Percentiles rank a stretch among this genome's conserved stretches.
These are phyloP conservation scores for Thereva nobilitata DNA, from an alignment of 2,888 invertebrate genomes.

Conservation along the genomic window DNA sequence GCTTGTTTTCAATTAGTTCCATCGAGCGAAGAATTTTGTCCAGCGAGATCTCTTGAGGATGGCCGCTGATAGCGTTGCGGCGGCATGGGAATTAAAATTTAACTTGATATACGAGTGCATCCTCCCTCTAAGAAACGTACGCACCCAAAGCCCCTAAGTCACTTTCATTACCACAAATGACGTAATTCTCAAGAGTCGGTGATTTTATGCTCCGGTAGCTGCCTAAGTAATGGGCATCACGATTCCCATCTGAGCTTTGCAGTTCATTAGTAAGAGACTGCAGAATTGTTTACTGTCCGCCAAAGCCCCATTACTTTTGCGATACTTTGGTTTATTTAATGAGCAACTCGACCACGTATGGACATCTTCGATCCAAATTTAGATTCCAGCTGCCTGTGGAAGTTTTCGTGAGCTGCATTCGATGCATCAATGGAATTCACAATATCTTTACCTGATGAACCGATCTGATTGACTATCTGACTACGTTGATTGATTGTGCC, in stretches of 20 bases:
- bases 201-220: neutral
- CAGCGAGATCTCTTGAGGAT: too few relatives aligned
- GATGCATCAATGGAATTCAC: slow-evolving; percentile 14
- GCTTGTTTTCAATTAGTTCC: too few relatives aligned
- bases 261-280: neutral
- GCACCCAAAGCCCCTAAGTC: too few relatives aligned
- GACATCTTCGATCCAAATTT: slow-evolving; percentile 23
- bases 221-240: slow-evolving; percentile 5
- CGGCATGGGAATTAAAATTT: too few relatives aligned
- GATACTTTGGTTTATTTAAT: slow-evolving; percentile 19
- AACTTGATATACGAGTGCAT: too few relatives aligned
- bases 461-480: slow-evolving; percentile 23
- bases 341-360: slow-evolving; percentile 13
- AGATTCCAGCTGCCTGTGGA: slow-evolving; percentile 3
- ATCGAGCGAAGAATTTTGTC: too few relatives aligned
- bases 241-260: neutral
- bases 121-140: too few relatives aligned
- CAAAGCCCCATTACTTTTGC: neutral
- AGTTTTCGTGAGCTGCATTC: slow-evolving; percentile 16
- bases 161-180: neutral
- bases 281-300: neutral
- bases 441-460: slow-evolving; percentile 13
- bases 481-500: slow-evolving; percentile 33
- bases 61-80: too few relatives aligned
- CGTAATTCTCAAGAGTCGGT: slow-evolving; percentile 15